A percentile compares a stretch with the other conserved stretches of the same genome.
Conservation (phyloP, 2,797 vertebrate species). For the Sebastes matsubarae region DNA sequence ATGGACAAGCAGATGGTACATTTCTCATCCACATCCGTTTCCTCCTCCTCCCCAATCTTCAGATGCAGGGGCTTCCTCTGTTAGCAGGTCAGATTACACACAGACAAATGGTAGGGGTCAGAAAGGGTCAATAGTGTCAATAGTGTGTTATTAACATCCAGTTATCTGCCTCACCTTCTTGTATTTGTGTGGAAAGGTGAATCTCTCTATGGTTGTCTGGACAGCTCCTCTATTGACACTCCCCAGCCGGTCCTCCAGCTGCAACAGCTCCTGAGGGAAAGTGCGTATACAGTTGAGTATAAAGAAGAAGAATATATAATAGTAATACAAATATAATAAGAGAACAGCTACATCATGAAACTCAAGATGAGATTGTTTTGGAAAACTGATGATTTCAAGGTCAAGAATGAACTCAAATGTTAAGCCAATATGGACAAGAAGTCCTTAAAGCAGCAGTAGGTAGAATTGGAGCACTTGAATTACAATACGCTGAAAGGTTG, state of each 20-base stretch:
- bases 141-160: background rate
- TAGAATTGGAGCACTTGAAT: no score
- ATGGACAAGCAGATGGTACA: conserved; percentile 98
- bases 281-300: background rate
- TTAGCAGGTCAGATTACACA: conserved; percentile 30
- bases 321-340: background rate
- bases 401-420: background rate
- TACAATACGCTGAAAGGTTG: no score
- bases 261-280: conserved; percentile 90
- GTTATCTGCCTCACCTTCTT: conserved; percentile 89
- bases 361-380: background rate
- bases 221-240: conserved; percentile 93
- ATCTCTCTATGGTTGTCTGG: conserved; percentile 97
- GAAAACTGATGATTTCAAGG: no score
- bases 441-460: background rate
- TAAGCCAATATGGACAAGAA: background rate
- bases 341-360: background rate
- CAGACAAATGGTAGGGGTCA: conserved; percentile 14
- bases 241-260: conserved; percentile 95
- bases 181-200: conserved; percentile 99
- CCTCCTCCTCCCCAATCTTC: conserved; percentile 91
- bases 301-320: background rate
- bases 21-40: conserved; percentile 96
- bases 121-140: background rate
- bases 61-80: conserved; percentile 94